phyloP scores from a whole-genome alignment of 1,140 invertebrate genomes.

The Drosophila punjabiensis region DNA sequence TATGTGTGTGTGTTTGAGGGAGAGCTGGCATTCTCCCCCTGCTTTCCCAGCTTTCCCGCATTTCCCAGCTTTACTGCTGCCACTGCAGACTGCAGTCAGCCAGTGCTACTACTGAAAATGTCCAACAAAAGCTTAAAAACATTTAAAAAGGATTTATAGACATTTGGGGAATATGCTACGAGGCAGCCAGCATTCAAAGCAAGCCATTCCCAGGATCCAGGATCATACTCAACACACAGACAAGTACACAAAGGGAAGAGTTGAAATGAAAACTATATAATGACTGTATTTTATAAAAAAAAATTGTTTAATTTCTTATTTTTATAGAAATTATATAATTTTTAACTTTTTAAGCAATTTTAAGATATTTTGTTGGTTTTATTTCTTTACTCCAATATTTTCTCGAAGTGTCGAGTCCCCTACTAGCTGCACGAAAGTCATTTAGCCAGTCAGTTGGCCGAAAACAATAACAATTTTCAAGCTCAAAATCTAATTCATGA shows the following conservation, averaged over 20 bases:
- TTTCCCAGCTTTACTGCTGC: conserved; percentile 31
- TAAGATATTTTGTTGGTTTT: background rate
- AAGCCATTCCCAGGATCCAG: conserved; percentile 41
- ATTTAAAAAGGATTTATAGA: conserved; percentile 84
- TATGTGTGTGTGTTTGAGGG: conserved; percentile 35
- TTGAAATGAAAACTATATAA: background rate
- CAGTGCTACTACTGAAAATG: conserved; percentile 67
- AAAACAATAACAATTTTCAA: conserved; percentile 83
- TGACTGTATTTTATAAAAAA: no score
- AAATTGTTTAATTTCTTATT: no score
- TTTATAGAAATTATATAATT: no score
- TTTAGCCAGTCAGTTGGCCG: conserved; percentile 69
- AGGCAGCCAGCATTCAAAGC: conserved; percentile 54
- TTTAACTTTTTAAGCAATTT: no score
- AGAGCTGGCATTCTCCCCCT: conserved; percentile 2
- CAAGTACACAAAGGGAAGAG: conserved; percentile 4
- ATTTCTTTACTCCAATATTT: background rate
- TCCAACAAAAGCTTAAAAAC: conserved; percentile 84
- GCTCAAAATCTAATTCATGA: conserved; percentile 82
- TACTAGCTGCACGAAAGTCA: conserved; percentile 67
- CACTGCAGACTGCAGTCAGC: conserved; percentile 44
- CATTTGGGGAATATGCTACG: conserved; percentile 81
- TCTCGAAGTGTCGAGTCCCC: background rate
- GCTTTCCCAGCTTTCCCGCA: conserved; percentile 3
- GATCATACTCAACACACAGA: conserved; percentile 35